Conservation (phyloP, 2,888 invertebrate species). For the Andrena marginata region DNA sequence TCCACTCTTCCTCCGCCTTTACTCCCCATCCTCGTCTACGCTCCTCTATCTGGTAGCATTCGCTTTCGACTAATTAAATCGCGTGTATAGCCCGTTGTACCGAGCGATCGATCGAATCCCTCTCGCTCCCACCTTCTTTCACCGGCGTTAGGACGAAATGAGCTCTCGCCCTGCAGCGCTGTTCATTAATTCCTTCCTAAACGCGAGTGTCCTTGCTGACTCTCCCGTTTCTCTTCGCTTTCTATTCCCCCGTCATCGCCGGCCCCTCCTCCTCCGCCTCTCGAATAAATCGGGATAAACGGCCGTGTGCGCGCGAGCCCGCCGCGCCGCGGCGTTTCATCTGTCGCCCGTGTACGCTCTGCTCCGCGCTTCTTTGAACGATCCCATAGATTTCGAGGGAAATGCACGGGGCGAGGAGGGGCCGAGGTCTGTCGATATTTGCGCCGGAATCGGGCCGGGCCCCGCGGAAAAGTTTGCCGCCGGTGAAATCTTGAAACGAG, state of each 20-base stretch:
- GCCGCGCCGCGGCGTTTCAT: constrained; percentile 41
- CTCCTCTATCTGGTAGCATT: constrained; percentile 48
- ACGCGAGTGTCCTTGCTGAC: constrained; percentile 34
- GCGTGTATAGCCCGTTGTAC: constrained; percentile 47
- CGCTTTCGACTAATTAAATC: constrained; percentile 65
- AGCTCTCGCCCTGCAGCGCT: constrained; percentile 48
- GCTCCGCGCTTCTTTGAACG: constrained; percentile 40
- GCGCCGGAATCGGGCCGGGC: constrained; percentile 23
- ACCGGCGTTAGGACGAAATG: constrained; percentile 50
- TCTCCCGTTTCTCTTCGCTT: constrained; percentile 3
- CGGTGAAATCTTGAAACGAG: constrained; percentile 49
- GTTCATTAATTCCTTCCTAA: constrained; percentile 55
- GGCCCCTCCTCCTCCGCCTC: constrained; percentile 9
- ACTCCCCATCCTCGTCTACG: not conserved
- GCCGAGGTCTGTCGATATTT: constrained; percentile 38
- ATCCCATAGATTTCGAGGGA: constrained; percentile 29
- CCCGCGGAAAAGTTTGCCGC: constrained; percentile 42
- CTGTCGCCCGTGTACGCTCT: constrained; percentile 35
- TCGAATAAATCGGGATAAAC: constrained; percentile 50
- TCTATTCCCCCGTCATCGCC: not conserved
- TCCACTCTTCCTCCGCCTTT: constrained; percentile 20
- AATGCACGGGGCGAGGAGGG: constrained; percentile 6
- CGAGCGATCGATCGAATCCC: constrained; percentile 58
- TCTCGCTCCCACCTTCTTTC: not conserved
- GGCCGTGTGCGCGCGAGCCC: constrained; percentile 10